Conservation (phyloP, 2,888 invertebrate species). For the Achlya flavicornis region DNA sequence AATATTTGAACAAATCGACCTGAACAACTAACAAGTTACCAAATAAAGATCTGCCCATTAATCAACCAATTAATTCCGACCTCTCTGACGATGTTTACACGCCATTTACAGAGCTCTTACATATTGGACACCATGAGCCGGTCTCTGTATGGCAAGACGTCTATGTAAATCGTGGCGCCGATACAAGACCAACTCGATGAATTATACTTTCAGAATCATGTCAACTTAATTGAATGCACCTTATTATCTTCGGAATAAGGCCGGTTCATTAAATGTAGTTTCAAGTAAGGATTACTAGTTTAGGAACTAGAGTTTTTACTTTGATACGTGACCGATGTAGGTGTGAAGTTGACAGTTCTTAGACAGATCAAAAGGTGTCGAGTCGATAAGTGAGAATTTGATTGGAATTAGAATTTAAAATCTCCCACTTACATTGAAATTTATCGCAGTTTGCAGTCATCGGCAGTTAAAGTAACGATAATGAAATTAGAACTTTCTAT, state of each 20-base stretch:
- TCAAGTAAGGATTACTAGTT: slow-evolving; percentile 38
- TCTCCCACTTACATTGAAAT: not conserved
- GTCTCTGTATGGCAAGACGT: slow-evolving; percentile 26
- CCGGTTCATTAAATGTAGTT: slow-evolving; percentile 24
- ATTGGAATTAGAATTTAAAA: slow-evolving; percentile 20
- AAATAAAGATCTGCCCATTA: slow-evolving; percentile 24
- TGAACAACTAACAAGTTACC: slow-evolving; percentile 35
- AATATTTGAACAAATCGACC: slow-evolving; percentile 31
- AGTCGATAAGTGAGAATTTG: slow-evolving; percentile 39
- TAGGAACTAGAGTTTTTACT: slow-evolving; percentile 33
- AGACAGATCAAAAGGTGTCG: slow-evolving; percentile 31
- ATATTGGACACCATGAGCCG: slow-evolving; percentile 23
- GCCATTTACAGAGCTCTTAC: slow-evolving; percentile 17
- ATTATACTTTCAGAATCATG: slow-evolving; percentile 47
- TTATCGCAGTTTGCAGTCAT: not conserved
- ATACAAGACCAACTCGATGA: slow-evolving; percentile 41
- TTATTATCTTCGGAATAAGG: slow-evolving; percentile 10
- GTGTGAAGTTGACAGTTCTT: slow-evolving; percentile 44
- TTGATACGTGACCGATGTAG: slow-evolving; percentile 29
- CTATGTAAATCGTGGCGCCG: slow-evolving; percentile 43
- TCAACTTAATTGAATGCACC: slow-evolving; percentile 44
- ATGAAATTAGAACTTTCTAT: not conserved
- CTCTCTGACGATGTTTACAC: slow-evolving; percentile 18
- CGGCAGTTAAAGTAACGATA: not conserved
- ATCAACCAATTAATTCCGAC: slow-evolving; percentile 27